Evolutionary conservation across 2,797 vertebrate species (phyloP).

Genomic region (Diplodus puntazzo): DNA sequence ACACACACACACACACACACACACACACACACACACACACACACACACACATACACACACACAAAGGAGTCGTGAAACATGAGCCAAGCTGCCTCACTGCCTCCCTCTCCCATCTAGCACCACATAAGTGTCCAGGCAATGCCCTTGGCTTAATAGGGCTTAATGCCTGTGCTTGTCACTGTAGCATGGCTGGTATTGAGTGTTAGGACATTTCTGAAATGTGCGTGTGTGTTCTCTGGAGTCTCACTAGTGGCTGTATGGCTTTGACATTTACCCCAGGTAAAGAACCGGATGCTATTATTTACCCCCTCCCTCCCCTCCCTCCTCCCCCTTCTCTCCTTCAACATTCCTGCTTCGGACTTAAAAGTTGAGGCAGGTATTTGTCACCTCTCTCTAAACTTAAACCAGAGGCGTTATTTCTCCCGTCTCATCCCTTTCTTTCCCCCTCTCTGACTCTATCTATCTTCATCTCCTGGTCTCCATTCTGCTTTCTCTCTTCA

Average conservation of each 20-base stretch:
- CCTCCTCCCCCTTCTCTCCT: slow-evolving; percentile 10
- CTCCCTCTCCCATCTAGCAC: slow-evolving; percentile 66
- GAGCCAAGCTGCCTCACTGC: slow-evolving; percentile 61
- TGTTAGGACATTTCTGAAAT: slow-evolving; percentile 69
- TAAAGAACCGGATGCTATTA: slow-evolving; percentile 76
- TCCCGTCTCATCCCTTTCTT: slow-evolving; percentile 47
- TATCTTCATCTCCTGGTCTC: slow-evolving; percentile 65
- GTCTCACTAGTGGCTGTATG: slow-evolving; percentile 53
- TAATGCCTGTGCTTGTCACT: slow-evolving; percentile 79
- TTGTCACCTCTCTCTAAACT: slow-evolving; percentile 58
- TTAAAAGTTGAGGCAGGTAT: slow-evolving; percentile 47
- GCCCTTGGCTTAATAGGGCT: slow-evolving; percentile 77
- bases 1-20: slow-evolving; percentile 36
- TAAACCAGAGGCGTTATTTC: slow-evolving; percentile 60
- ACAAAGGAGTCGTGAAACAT: slow-evolving; percentile 68
- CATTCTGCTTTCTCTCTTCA: slow-evolving; percentile 70
- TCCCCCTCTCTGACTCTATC: slow-evolving; percentile 58
- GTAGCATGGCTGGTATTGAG: slow-evolving; percentile 67
- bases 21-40: slow-evolving; percentile 42
- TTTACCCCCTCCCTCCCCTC: slow-evolving; percentile 51
- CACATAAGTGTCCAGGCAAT: slow-evolving; percentile 73
- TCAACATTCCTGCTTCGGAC: slow-evolving; percentile 13
- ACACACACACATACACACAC: slow-evolving; percentile 37
- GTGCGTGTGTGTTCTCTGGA: slow-evolving; percentile 63
- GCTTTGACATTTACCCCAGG: slow-evolving; percentile 79